phyloP scores from a whole-genome alignment of 2,797 vertebrate species.

The Phalanger gymnotis region DNA sequence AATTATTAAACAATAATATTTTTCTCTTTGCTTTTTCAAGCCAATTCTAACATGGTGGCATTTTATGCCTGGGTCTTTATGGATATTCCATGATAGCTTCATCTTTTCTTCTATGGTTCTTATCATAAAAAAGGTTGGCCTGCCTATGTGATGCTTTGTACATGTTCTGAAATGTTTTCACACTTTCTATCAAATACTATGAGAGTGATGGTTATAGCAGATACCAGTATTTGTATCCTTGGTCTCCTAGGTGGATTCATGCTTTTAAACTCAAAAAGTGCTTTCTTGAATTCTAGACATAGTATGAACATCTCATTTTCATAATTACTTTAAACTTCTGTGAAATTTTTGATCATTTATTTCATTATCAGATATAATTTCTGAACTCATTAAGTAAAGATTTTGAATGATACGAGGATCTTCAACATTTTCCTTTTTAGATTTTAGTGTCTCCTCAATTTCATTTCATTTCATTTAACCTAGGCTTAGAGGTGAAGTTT shows the following conservation, averaged over 20 bases:
- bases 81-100: neutral
- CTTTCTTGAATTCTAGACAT: neutral
- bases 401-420: neutral
- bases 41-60: neutral
- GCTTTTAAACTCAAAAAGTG: no score
- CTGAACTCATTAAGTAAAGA: neutral
- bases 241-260: neutral
- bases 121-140: neutral
- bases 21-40: neutral
- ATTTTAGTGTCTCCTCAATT: neutral
- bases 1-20: neutral
- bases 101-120: neutral
- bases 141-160: neutral
- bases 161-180: neutral
- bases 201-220: neutral
- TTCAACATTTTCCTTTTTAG: neutral
- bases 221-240: neutral
- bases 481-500: neutral
- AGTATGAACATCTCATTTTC: neutral
- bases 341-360: neutral
- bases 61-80: neutral
- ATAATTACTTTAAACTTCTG: neutral
- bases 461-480: neutral
- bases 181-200: neutral
- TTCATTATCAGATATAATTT: neutral